Base-by-base conservation (phyloP, 2,888 invertebrate genomes). In the Clivina fossor region DNA sequence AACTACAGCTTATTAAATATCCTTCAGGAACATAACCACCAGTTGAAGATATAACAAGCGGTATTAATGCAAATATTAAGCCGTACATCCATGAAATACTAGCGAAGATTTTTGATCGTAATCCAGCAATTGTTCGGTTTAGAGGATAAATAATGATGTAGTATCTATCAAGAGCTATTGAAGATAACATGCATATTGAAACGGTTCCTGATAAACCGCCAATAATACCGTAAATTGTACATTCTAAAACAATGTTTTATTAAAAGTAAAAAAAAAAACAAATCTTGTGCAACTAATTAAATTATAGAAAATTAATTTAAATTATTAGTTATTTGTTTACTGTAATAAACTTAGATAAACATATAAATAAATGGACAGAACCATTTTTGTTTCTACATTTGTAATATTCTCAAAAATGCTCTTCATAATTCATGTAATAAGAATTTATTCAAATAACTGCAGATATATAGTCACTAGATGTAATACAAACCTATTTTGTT, bases 21-120 rank as follows among this genome's bases (percentile, higher is more conserved):
- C 90, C 91, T 71, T 92, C 92, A 4, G 91, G 90, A 11, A 89
- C 86, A 74, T 91, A 93, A 26, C 77, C 78, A 16, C 86, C 86
- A 62, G 88, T 79, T 5, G 88, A 88, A 35, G 88, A 77, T 64
- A 84, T 78, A 19, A 83, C 68, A 1, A 87, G 80, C 0, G 91
- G 92, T 47, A 89, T 79, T 3, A 80, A 69, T 1, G 89, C 81
- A 69, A 90, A 89, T 11, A 80, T 62, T 7, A 80, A 73, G 2
- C 88, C 85, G 70, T 90, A 91, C 11, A 83, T 58, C 92, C 92
- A 93, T 55, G 86, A 80, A 28, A 81, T 70, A 7, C 82, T 64
- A 5, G 86, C 78, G 63, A 83, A 80, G 7, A 83, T 60, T 38
- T 82, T 79, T 9, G 85, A 82, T 38, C 85, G 77, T 22, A 80